phyloP scores from a whole-genome alignment of 2,888 invertebrate species.

The Tinea trinotella region DNA sequence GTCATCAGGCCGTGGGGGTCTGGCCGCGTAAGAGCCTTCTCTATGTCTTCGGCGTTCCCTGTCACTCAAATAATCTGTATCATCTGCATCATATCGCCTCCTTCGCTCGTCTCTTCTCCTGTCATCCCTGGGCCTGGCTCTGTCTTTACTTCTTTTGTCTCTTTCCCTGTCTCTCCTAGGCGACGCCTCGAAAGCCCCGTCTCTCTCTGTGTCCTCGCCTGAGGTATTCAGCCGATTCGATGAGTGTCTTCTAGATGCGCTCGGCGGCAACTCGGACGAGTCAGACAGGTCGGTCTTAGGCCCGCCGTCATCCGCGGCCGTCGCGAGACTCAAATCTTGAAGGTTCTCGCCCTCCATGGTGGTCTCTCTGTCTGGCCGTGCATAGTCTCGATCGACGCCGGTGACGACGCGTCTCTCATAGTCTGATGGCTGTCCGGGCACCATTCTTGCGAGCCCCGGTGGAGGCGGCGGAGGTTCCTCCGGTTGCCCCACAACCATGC shows the following conservation, averaged over 20 bases:
- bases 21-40: constrained; percentile 61
- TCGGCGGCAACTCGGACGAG: constrained; percentile 39
- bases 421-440: constrained; percentile 66
- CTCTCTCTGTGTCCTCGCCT: constrained; percentile 60
- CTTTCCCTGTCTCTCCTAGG: constrained; percentile 48
- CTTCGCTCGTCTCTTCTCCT: constrained; percentile 27
- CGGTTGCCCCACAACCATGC: constrained; percentile 78
- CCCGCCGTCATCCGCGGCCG: constrained; percentile 38
- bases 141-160: constrained; percentile 41
- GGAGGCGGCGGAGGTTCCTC: no score
- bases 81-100: constrained; percentile 75
- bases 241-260: constrained; percentile 43
- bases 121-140: constrained; percentile 31
- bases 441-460: constrained; percentile 66
- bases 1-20: constrained; percentile 56
- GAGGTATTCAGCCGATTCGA: constrained; percentile 47
- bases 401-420: constrained; percentile 66
- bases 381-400: constrained; percentile 63
- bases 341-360: constrained; percentile 75
- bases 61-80: constrained; percentile 79
- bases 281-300: constrained; percentile 43
- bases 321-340: constrained; percentile 51
- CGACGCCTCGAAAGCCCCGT: constrained; percentile 46
- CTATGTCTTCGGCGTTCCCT: constrained; percentile 67
- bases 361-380: constrained; percentile 63